Percentiles rank a stretch among this genome's conserved stretches.
Conservation (phyloP, 2,888 invertebrate genomes). For the Matsumyia berberina region DNA sequence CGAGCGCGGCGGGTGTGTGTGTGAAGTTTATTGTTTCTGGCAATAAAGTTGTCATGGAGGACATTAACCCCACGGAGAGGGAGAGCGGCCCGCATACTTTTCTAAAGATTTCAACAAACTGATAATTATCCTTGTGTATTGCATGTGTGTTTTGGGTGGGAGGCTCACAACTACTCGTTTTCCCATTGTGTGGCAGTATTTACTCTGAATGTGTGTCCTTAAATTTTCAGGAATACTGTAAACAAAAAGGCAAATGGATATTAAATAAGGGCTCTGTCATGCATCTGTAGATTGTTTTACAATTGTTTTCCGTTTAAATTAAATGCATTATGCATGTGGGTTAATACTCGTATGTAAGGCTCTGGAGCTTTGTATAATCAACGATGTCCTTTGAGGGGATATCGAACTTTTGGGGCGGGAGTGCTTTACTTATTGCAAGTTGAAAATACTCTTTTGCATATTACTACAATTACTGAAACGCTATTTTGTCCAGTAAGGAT, state of each 20-base stretch:
- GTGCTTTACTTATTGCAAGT: background rate
- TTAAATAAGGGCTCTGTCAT: constrained; percentile 49
- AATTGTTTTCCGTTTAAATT: constrained; percentile 51
- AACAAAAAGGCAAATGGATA: constrained; percentile 57
- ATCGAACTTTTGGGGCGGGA: background rate
- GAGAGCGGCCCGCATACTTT: constrained; percentile 54
- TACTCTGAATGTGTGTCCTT: constrained; percentile 37
- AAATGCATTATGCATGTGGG: constrained; percentile 46
- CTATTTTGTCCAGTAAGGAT: too few relatives aligned
- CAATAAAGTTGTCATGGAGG: constrained; percentile 73
- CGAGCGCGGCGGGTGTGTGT: background rate
- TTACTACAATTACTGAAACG: too few relatives aligned
- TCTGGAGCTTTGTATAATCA: constrained; percentile 1
- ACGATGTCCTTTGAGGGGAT: background rate
- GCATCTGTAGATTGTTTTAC: constrained; percentile 11
- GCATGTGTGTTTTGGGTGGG: constrained; percentile 38
- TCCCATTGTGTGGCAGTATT: constrained; percentile 7
- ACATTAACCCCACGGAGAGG: constrained; percentile 60
- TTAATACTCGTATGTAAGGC: background rate
- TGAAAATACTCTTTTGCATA: background rate
- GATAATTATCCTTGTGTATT: constrained; percentile 67
- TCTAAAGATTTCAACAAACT: constrained; percentile 66
- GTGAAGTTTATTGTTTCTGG: constrained; percentile 64
- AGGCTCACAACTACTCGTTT: background rate
- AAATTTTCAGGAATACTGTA: constrained; percentile 46